phyloP scores from a whole-genome alignment of 2,888 invertebrate species.

The Baronia brevicornis region DNA sequence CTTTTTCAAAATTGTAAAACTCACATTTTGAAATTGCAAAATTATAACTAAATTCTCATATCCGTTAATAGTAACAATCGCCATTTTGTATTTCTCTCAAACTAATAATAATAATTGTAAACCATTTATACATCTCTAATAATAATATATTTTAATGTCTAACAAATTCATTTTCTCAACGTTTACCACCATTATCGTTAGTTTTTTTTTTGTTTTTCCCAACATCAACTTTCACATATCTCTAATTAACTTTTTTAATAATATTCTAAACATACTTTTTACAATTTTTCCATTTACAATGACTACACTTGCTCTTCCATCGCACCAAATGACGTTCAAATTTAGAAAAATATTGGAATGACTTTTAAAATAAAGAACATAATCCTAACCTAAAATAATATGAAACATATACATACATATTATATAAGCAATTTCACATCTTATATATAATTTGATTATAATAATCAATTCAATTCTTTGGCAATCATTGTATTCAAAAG shows the following conservation, averaged over 20 bases:
- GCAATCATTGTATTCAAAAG: constrained; percentile 72
- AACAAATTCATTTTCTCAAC: constrained; percentile 74
- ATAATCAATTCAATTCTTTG: constrained; percentile 68
- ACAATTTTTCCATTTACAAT: constrained; percentile 59
- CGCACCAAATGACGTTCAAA: constrained; percentile 54
- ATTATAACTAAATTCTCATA: constrained; percentile 75
- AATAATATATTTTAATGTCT: constrained; percentile 74
- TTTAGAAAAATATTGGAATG: constrained; percentile 71
- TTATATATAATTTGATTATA: constrained; percentile 33
- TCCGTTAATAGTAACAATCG: constrained; percentile 75
- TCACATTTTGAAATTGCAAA: constrained; percentile 76
- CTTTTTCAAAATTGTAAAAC: constrained; percentile 76
- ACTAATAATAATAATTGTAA: constrained; percentile 72
- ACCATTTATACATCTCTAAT: constrained; percentile 74
- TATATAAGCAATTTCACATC: constrained; percentile 47
- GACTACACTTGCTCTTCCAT: constrained; percentile 47
- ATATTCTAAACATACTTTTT: constrained; percentile 69
- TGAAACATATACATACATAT: constrained; percentile 36
- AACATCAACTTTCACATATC: constrained; percentile 64
- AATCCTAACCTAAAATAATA: constrained; percentile 21
- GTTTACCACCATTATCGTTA: constrained; percentile 54
- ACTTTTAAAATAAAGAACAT: constrained; percentile 35
- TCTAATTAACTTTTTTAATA: constrained; percentile 66
- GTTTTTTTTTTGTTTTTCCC: constrained; percentile 45
- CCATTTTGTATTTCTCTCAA: constrained; percentile 67